phyloP scores from a whole-genome alignment of 2,797 vertebrate genomes.

The Amazona finschi region DNA sequence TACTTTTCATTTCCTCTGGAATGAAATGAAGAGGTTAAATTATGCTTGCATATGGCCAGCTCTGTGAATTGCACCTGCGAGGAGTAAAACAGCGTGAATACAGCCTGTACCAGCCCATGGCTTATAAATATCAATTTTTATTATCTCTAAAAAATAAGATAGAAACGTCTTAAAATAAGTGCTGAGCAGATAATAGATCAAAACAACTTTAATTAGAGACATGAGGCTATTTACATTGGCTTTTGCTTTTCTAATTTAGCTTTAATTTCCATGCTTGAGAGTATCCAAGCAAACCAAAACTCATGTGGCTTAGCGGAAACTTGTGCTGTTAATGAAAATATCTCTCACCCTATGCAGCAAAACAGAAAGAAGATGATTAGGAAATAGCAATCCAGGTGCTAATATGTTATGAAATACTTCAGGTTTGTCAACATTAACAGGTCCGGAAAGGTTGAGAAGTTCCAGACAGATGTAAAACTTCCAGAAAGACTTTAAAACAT shows the following conservation, averaged over 20 bases:
- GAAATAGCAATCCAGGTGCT: neutral
- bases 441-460: neutral
- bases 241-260: constrained; percentile 20
- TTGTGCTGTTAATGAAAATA: neutral
- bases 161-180: neutral
- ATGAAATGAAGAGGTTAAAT: neutral
- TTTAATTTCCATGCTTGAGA: constrained; percentile 13
- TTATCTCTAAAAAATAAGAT: neutral
- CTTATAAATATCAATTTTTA: neutral
- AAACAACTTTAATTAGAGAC: constrained; percentile 24
- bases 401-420: neutral
- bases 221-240: neutral
- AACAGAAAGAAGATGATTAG: neutral
- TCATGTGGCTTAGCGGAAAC: neutral
- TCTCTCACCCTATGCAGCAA: neutral
- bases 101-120: neutral
- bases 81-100: neutral
- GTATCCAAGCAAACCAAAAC: constrained; percentile 1
- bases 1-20: neutral
- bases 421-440: rapidly evolving
- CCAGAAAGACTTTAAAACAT: neutral
- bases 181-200: neutral
- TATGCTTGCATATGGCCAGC: neutral
- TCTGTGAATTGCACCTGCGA: rapidly evolving
- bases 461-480: neutral